These are phyloP conservation scores for Blera fallax DNA, from an alignment of 2,888 invertebrate genomes.

Conservation along the genomic window DNA sequence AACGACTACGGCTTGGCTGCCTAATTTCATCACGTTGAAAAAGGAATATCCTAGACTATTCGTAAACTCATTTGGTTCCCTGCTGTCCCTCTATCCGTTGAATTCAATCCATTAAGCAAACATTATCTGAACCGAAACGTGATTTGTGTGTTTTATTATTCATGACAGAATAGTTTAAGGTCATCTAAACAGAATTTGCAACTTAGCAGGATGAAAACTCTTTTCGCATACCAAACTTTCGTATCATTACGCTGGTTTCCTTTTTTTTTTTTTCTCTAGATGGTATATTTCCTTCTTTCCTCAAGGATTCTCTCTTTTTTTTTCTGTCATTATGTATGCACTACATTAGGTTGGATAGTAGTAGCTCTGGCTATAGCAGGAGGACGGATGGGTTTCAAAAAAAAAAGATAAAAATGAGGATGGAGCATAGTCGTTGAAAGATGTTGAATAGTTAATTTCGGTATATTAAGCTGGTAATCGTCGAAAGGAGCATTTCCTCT, in stretches of 20 bases:
- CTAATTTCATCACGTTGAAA: constrained; percentile 51
- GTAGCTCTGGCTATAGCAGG: constrained; percentile 2
- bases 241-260: constrained; percentile 62
- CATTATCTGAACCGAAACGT: constrained; percentile 70
- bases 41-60: constrained; percentile 1
- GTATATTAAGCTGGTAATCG: constrained; percentile 57
- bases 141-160: constrained; percentile 72
- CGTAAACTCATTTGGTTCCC: constrained; percentile 18
- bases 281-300: constrained; percentile 38
- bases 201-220: constrained; percentile 69
- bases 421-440: constrained; percentile 49
- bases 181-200: constrained; percentile 72
- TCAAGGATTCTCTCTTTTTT: constrained; percentile 39
- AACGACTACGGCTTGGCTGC: constrained; percentile 24
- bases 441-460: constrained; percentile 64
- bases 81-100: constrained; percentile 33
- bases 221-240: constrained; percentile 68
- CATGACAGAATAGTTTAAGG: constrained; percentile 72
- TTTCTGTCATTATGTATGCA: constrained; percentile 66
- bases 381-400: constrained; percentile 6
- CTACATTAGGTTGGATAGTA: constrained; percentile 63
- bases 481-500: constrained; percentile 32
- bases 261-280: constrained; percentile 7
- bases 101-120: constrained; percentile 72
- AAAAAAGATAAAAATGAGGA: constrained; percentile 12